phyloP scores from a whole-genome alignment of 2,888 invertebrate species.

The Lasioglossum lativentre region DNA sequence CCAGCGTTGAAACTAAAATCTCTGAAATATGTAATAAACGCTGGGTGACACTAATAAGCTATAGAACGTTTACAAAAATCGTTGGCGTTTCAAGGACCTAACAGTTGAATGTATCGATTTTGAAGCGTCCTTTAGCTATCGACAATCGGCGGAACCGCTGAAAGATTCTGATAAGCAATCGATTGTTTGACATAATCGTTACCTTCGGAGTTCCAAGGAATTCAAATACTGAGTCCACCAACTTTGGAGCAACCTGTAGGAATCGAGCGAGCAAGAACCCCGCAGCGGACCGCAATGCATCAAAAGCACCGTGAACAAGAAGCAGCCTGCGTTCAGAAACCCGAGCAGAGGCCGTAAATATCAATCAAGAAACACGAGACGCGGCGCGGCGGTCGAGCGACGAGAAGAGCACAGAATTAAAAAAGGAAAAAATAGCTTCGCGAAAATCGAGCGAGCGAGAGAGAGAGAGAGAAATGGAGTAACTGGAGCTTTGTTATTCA shows the following conservation, averaged over 20 bases:
- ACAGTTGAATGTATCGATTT: too few relatives aligned
- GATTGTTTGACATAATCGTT: too few relatives aligned
- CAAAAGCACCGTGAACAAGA: constrained; percentile 11
- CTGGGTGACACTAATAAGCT: too few relatives aligned
- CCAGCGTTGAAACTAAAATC: too few relatives aligned
- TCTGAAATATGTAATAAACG: too few relatives aligned
- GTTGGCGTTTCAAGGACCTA: neutral
- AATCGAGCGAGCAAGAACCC: neutral
- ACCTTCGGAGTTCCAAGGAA: too few relatives aligned
- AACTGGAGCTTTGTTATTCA: constrained; percentile 18
- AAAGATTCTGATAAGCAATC: too few relatives aligned
- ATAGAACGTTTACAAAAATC: too few relatives aligned
- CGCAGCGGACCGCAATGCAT: constrained; percentile 18
- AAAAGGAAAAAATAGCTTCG: neutral
- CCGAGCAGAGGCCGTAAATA: constrained; percentile 4
- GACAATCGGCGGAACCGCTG: too few relatives aligned
- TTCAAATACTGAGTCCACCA: neutral
- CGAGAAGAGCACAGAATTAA: neutral
- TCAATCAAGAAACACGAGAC: constrained; percentile 11
- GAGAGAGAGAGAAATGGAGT: neutral
- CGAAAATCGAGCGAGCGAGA: neutral
- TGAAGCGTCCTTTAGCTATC: too few relatives aligned
- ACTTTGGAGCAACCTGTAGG: neutral
- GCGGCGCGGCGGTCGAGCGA: neutral
- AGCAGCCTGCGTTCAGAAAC: constrained; percentile 11